A percentile compares a stretch with the other conserved stretches of the same genome.
These are phyloP conservation scores for Vanessa cardui DNA, from an alignment of 2,888 invertebrate species.

Conservation along the genomic window DNA sequence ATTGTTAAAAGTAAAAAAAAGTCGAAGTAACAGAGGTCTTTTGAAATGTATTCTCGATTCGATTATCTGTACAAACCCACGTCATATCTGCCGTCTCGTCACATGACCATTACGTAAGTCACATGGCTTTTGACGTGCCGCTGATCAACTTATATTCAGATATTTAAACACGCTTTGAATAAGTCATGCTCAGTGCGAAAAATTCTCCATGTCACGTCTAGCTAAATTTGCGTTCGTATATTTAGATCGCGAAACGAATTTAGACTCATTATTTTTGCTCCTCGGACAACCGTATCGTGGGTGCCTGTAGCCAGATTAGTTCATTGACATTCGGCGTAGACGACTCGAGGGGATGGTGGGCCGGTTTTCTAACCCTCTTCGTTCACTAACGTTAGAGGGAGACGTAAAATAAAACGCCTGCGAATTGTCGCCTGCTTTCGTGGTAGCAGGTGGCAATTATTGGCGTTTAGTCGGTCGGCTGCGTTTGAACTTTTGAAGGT, in stretches of 20 bases:
- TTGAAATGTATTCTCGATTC: constrained; percentile 25
- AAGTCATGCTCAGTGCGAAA: background rate
- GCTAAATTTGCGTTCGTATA: constrained; percentile 32
- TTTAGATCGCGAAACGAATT: constrained; percentile 56
- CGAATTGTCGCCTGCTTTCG: constrained; percentile 65
- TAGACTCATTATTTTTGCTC: constrained; percentile 60
- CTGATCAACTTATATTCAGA: constrained; percentile 3
- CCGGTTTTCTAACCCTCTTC: constrained; percentile 47
- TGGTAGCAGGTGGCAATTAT: constrained; percentile 77
- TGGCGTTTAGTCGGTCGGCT: constrained; percentile 64
- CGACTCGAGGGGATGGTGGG: constrained; percentile 57
- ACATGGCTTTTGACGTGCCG: constrained; percentile 22
- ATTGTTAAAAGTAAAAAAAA: constrained; percentile 15
- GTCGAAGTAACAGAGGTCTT: constrained; percentile 10
- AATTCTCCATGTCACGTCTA: constrained; percentile 49
- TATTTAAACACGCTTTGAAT: background rate
- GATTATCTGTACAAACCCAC: constrained; percentile 30
- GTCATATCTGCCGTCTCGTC: constrained; percentile 40
- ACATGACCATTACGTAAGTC: constrained; percentile 36
- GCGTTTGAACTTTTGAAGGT: constrained; percentile 78
- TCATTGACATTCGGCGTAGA: constrained; percentile 76
- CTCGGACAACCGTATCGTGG: constrained; percentile 54
- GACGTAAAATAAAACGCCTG: constrained; percentile 53
- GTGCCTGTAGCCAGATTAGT: constrained; percentile 69
- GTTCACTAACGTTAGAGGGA: constrained; percentile 47